phyloP scores from a whole-genome alignment of 2,797 vertebrate species.

The Peromyscus aztecus region DNA sequence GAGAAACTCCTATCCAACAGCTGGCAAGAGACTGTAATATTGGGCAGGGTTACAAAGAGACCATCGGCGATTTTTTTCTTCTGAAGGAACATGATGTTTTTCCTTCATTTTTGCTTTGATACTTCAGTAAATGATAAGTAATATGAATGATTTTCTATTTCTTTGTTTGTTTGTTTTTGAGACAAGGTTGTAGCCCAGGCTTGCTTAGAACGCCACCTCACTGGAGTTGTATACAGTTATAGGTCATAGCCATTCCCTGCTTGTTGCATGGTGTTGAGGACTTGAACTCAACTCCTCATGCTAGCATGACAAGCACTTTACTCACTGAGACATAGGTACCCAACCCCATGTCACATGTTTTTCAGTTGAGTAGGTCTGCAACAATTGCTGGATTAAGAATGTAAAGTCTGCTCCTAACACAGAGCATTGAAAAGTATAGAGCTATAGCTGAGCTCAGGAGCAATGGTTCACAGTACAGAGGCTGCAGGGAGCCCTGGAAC shows the following conservation, averaged over 20 bases:
- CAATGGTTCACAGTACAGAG: not conserved
- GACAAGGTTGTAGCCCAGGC: not conserved
- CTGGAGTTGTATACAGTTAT: not conserved
- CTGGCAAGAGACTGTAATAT: not conserved
- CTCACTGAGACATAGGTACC: not conserved
- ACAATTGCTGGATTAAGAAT: not conserved
- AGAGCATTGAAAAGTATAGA: not conserved
- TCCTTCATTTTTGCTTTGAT: not conserved
- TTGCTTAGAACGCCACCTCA: not conserved
- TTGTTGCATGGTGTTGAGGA: not conserved
- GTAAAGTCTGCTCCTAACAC: not conserved
- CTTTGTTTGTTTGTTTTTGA: not conserved
- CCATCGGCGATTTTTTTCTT: not conserved
- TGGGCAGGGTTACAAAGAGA: not conserved
- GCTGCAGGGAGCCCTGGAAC: not conserved
- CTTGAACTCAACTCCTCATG: not conserved
- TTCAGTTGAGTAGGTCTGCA: not conserved
- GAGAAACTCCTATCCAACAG: not conserved
- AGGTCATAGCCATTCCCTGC: not conserved
- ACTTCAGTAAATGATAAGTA: not conserved
- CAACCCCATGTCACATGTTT: not conserved
- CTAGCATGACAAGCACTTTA: too few species aligned
- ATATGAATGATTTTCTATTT: not conserved
- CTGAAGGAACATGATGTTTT: not conserved
- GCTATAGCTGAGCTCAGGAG: too few species aligned